A percentile compares a stretch with the other conserved stretches of the same genome.
These are phyloP conservation scores for Acleris holmiana DNA, from an alignment of 2,888 invertebrate species.

Conservation along the genomic window DNA sequence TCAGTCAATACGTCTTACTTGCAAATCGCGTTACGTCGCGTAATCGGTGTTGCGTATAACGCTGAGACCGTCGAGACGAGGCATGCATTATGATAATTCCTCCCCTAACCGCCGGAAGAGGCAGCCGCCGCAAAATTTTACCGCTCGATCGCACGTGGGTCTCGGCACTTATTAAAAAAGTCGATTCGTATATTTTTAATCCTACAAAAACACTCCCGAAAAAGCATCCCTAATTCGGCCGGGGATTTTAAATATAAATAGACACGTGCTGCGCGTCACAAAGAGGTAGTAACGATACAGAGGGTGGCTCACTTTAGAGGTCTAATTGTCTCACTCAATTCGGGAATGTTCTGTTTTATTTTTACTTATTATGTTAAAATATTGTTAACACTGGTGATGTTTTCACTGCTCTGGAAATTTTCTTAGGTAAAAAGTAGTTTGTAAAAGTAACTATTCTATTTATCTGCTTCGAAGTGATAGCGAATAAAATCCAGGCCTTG, in stretches of 20 bases:
- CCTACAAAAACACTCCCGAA: constrained; percentile 16
- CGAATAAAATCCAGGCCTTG: too few species aligned
- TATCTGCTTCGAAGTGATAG: too few species aligned
- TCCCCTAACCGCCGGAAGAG: constrained; percentile 29
- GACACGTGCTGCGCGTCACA: constrained; percentile 26
- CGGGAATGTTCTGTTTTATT: neutral
- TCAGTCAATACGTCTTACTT: constrained; percentile 27
- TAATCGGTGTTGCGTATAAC: constrained; percentile 19
- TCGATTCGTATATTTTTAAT: constrained; percentile 12
- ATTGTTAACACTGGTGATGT: too few species aligned
- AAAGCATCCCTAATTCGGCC: constrained; percentile 10
- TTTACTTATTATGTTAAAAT: too few species aligned
- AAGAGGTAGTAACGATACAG: constrained; percentile 3
- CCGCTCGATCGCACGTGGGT: constrained; percentile 30
- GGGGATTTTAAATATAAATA: constrained; percentile 24
- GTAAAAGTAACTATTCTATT: too few species aligned
- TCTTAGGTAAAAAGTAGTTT: too few species aligned
- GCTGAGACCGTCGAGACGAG: constrained; percentile 31
- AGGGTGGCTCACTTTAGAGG: constrained; percentile 1
- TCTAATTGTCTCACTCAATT: constrained; percentile 6
- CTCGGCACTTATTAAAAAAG: constrained; percentile 34
- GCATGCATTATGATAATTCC: constrained; percentile 36
- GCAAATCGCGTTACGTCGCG: constrained; percentile 26
- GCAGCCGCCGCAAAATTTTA: constrained; percentile 19
- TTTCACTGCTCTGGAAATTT: too few species aligned